Conservation (phyloP, 2,113 vertebrate species). For the Oryzias celebensis region DNA sequence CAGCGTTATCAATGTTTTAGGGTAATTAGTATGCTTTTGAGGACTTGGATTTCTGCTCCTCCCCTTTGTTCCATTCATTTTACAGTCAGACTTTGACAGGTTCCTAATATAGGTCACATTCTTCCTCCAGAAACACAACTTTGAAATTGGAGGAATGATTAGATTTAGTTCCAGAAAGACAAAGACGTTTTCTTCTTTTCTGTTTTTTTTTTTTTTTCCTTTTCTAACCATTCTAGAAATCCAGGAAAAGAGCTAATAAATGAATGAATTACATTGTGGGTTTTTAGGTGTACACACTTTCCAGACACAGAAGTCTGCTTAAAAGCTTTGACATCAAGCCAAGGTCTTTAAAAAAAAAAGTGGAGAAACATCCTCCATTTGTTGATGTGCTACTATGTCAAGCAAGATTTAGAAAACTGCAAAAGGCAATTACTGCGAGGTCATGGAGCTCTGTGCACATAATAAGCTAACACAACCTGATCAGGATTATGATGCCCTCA, state of each 20-base stretch:
- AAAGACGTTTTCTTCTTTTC: constrained; percentile 2
- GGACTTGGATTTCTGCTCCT: constrained; percentile 33
- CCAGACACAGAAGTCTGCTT: constrained; percentile 15
- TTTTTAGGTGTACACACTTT: constrained; percentile 40
- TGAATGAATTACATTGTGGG: constrained; percentile 35
- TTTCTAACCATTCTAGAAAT: constrained; percentile 23
- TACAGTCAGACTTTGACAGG: constrained; percentile 3
- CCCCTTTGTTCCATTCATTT: constrained; percentile 20
- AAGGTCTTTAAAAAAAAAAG: constrained; percentile 60
- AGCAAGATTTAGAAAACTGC: constrained; percentile 66
- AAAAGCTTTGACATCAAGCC: constrained; percentile 47
- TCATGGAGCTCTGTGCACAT: constrained; percentile 42
- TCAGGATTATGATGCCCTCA: constrained; percentile 72
- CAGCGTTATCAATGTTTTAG: constrained; percentile 53
- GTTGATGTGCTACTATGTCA: constrained; percentile 61
- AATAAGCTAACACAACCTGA: constrained; percentile 66
- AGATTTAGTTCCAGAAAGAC: constrained; percentile 5
- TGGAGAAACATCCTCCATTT: constrained; percentile 45
- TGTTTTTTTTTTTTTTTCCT: background rate
- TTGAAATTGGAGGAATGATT: constrained; percentile 13
- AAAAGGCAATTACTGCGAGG: constrained; percentile 66
- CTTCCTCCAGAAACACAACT: constrained; percentile 21
- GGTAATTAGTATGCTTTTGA: constrained; percentile 63
- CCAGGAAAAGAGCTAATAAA: constrained; percentile 16
- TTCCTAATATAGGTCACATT: constrained; percentile 28